Conservation (phyloP, 2,888 invertebrate species). For the Papilio elwesi region DNA sequence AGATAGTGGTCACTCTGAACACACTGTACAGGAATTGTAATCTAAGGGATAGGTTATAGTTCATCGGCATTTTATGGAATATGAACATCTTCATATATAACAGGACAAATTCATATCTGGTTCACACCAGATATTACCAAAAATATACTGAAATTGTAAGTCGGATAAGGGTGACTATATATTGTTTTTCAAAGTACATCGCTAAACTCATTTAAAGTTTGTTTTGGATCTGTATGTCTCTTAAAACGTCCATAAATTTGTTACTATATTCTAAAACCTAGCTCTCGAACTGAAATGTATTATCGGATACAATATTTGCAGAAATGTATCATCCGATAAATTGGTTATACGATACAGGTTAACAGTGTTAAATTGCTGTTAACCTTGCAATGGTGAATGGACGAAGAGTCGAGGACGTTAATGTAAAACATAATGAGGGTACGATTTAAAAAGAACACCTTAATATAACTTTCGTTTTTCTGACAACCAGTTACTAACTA, state of each 20-base stretch:
- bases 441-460: slow-evolving; percentile 26
- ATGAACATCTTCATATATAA: too few species aligned
- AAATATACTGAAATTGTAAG: too few species aligned
- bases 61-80: too few species aligned
- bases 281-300: background rate
- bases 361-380: slow-evolving; percentile 41
- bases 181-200: too few species aligned
- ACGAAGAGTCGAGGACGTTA: slow-evolving; percentile 36
- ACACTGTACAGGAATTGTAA: background rate
- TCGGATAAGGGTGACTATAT: too few species aligned
- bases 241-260: too few species aligned
- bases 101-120: too few species aligned
- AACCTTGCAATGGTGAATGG: slow-evolving; percentile 41
- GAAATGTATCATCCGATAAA: slow-evolving; percentile 33
- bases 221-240: too few species aligned
- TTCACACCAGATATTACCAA: too few species aligned
- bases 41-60: too few species aligned
- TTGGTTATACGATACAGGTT: slow-evolving; percentile 30
- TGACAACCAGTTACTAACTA: slow-evolving; percentile 28
- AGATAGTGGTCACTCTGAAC: background rate
- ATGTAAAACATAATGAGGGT: slow-evolving; percentile 32
- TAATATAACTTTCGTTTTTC: slow-evolving; percentile 37
- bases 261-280: background rate
- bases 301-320: background rate
- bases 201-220: too few species aligned